Base-by-base conservation (phyloP, 2,113 vertebrate species). In the Apteryx owenii region DNA sequence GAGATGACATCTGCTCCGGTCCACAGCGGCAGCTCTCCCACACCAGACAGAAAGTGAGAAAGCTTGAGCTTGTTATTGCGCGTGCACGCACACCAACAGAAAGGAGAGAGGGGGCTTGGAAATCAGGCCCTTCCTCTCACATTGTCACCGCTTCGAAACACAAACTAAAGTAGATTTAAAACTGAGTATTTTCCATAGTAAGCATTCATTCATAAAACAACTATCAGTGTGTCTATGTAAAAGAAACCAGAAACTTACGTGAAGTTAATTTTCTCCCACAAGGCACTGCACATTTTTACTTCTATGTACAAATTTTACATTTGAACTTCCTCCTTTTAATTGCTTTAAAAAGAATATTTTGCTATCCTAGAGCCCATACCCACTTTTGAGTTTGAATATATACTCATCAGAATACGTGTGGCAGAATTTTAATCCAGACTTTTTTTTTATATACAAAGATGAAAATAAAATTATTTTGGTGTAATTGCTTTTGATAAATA, bases 11-110 rank as follows among this genome's bases (percentile, higher is more conserved):
- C 40, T 79, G 54, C 62, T 66, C 65, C n/a, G 7, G 13, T 36
- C 33, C 40, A 50, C 50, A 46, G 40, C 14, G 88, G 69, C 56
- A 72, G 81, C 58, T 94, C 28, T 25, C 58, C 72, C 20, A 5
- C 15, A 44, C 54, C 56, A 0, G 46, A 64, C 9, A 25, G 61
- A 64, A 75, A 92, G 60, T 1, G 38, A 61, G 54, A 79, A 64
- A 76, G 8, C 21, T 64, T 28, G 40, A 85, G 71, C 76, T 25
- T 90, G 53, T 42, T 60, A 31, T 31, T 44, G 26, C 12, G n/a
- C 3, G 3, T 1, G 13, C 2, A 3, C 0, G 2, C 29, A 23
- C 36, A 60, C 4, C 50, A 56, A 50, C 13, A 40, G 53, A 81
- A 77, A 44, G 29, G 36, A 38, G 36, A 38, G 71, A 62, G 20